Percentiles rank a stretch among this genome's conserved stretches.
Conservation (phyloP, 1,140 invertebrate genomes). For the Microplitis demolitor region DNA sequence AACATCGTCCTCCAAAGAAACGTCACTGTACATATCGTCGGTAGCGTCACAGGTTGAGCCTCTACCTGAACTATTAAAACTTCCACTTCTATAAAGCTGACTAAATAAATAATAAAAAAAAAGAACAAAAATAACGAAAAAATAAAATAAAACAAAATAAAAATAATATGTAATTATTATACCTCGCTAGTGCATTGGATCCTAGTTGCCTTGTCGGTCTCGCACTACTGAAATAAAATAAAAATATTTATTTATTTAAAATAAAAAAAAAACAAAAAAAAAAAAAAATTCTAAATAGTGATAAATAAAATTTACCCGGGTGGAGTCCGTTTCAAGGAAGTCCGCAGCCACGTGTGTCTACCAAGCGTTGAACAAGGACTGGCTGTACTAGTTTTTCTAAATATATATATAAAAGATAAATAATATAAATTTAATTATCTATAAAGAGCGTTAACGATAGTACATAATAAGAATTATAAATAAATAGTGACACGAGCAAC, state of each 20-base stretch:
- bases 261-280: background rate
- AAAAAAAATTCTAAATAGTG: background rate
- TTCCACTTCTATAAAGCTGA: slow-evolving; percentile 86
- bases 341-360: slow-evolving; percentile 77
- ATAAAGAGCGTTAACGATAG: background rate
- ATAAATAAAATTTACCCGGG: slow-evolving; percentile 65
- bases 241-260: slow-evolving; percentile 9
- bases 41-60: slow-evolving; percentile 86
- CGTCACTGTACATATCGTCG: slow-evolving; percentile 91
- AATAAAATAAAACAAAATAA: slow-evolving; percentile 11
- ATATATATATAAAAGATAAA: slow-evolving; percentile 27
- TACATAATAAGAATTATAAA: background rate
- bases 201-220: slow-evolving; percentile 59
- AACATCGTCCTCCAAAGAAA: slow-evolving; percentile 88
- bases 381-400: slow-evolving; percentile 31
- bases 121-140: slow-evolving; percentile 27
- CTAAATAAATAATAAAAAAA: slow-evolving; percentile 56
- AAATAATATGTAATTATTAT: slow-evolving; percentile 43
- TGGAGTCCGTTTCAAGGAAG: slow-evolving; percentile 74
- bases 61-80: slow-evolving; percentile 87
- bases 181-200: slow-evolving; percentile 86
- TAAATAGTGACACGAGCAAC: background rate
- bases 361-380: slow-evolving; percentile 63
- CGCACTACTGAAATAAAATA: slow-evolving; percentile 7
- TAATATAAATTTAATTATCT: slow-evolving; percentile 1